phyloP scores from a whole-genome alignment of 2,797 vertebrate genomes.

The Syndactyla subalaris region DNA sequence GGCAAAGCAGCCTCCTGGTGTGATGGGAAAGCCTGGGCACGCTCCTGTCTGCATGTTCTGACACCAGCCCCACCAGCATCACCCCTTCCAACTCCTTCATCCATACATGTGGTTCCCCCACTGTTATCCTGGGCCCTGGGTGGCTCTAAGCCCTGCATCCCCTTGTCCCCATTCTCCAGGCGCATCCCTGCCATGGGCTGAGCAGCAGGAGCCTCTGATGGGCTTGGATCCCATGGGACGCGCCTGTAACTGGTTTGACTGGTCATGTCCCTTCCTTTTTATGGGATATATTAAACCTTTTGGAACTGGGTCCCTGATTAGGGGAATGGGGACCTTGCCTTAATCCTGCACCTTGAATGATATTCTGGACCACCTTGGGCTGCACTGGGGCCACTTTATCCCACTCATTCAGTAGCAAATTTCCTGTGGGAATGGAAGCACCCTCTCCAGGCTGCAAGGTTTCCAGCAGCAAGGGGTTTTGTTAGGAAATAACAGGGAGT shows the following conservation, averaged over 20 bases:
- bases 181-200: background rate
- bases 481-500: conserved; percentile 36
- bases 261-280: background rate
- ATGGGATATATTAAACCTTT: background rate
- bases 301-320: background rate
- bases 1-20: background rate
- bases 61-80: background rate
- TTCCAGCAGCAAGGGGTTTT: background rate
- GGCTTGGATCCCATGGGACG: rapidly evolving
- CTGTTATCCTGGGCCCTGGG: rapidly evolving
- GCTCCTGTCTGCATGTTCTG: rapidly evolving
- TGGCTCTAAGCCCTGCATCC: background rate
- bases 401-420: background rate
- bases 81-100: background rate
- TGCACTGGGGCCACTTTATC: background rate
- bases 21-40: rapidly evolving
- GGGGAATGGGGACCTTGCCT: background rate
- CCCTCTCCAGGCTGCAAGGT: background rate
- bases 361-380: background rate
- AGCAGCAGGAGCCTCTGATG: background rate
- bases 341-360: too few species aligned
- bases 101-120: rapidly evolving
- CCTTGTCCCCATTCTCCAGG: background rate
- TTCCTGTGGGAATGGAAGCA: background rate
- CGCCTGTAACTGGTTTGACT: rapidly evolving